phyloP scores from a whole-genome alignment of 2,888 invertebrate genomes.

The Rhimphoctona megacephalus region DNA sequence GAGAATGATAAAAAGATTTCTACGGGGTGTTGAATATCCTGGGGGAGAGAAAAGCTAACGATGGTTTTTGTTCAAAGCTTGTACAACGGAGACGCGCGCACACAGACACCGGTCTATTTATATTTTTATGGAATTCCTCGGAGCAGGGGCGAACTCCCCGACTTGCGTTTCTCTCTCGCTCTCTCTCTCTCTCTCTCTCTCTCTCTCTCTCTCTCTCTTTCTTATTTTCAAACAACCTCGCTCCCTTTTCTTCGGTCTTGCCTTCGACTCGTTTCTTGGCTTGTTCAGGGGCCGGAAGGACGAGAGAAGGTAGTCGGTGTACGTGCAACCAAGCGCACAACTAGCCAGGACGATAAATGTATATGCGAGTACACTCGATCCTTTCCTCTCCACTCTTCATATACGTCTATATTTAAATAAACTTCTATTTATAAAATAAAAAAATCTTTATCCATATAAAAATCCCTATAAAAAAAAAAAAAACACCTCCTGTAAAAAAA shows the following conservation, averaged over 20 bases:
- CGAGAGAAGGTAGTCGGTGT: conserved; percentile 43
- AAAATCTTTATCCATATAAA: too few species aligned
- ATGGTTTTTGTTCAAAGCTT: conserved; percentile 30
- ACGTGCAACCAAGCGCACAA: conserved; percentile 46
- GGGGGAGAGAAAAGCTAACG: conserved; percentile 37
- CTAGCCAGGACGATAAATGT: conserved; percentile 58
- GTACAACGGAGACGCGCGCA: conserved; percentile 1
- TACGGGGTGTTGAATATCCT: conserved; percentile 36
- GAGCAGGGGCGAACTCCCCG: conserved; percentile 54
- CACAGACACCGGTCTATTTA: conserved; percentile 56
- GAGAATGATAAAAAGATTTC: not conserved
- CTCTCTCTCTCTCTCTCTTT: not conserved
- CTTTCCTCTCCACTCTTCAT: conserved; percentile 25
- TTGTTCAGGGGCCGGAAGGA: conserved; percentile 59
- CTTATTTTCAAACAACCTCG: conserved; percentile 14
- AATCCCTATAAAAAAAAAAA: too few species aligned
- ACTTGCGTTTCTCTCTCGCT: not conserved
- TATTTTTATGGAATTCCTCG: conserved; percentile 67
- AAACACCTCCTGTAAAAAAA: too few species aligned
- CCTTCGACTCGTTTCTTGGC: conserved; percentile 41
- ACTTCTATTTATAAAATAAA: not conserved
- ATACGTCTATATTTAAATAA: not conserved
- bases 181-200: conserved; percentile 9
- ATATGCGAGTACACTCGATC: conserved; percentile 28
- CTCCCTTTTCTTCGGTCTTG: conserved; percentile 32